Percentiles rank a stretch among this genome's conserved stretches.
phyloP scores from a whole-genome alignment of 2,797 vertebrate genomes.

The Tokudaia muenninki region DNA sequence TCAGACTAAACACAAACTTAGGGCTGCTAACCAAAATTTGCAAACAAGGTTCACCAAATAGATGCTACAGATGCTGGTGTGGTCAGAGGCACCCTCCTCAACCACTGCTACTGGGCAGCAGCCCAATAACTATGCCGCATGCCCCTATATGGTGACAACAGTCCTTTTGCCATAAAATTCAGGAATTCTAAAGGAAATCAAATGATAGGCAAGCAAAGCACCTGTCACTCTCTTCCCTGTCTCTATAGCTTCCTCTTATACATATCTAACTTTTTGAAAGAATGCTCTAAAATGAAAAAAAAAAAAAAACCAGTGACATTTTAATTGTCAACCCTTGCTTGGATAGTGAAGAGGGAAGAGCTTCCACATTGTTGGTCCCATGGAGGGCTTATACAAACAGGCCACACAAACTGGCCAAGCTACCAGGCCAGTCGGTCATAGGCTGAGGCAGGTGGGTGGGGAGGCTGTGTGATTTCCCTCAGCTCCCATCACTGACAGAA shows the following conservation, averaged over 20 bases:
- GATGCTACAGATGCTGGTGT: background rate
- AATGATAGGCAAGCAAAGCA: constrained; percentile 69
- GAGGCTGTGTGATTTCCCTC: background rate
- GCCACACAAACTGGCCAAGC: background rate
- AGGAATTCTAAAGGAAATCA: constrained; percentile 71
- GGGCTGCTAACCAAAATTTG: background rate
- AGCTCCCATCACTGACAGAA: background rate
- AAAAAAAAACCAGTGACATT: constrained; percentile 54
- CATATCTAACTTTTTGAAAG: constrained; percentile 67
- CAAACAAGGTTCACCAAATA: constrained; percentile 57
- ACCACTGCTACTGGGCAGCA: constrained; percentile 33
- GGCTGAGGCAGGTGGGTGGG: background rate
- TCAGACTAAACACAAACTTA: constrained; percentile 58
- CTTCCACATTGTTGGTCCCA: background rate
- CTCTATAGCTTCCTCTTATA: constrained; percentile 55
- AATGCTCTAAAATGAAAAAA: constrained; percentile 71
- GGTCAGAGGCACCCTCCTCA: constrained; percentile 45
- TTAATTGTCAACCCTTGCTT: constrained; percentile 47
- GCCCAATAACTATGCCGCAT: constrained; percentile 50
- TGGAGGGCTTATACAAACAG: background rate
- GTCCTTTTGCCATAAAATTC: constrained; percentile 62
- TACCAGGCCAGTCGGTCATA: background rate
- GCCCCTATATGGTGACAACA: constrained; percentile 58
- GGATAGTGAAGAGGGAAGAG: background rate
- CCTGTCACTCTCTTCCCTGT: constrained; percentile 69